phyloP scores from a whole-genome alignment of 1,140 invertebrate genomes.

The Camponotus floridanus region DNA sequence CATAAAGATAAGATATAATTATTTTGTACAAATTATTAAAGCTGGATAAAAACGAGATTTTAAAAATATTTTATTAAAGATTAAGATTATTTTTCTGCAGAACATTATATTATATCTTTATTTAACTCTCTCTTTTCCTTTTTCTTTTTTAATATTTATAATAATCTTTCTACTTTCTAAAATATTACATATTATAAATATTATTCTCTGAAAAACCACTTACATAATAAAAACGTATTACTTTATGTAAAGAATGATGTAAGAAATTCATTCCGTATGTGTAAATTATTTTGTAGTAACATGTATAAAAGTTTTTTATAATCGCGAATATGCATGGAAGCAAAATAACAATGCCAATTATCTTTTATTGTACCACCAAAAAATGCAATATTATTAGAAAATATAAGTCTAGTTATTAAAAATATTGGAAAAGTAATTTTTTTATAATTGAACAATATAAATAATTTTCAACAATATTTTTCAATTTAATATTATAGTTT shows the following conservation, averaged over 20 bases:
- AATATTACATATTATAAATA: constrained; percentile 42
- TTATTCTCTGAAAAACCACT: constrained; percentile 37
- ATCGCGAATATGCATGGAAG: constrained; percentile 13
- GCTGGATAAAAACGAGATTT: background rate
- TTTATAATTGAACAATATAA: background rate
- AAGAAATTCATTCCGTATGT: constrained; percentile 33
- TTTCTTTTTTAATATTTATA: constrained; percentile 41
- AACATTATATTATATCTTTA: constrained; percentile 17
- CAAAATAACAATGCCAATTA: background rate
- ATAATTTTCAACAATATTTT: background rate
- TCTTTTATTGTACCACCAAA: background rate
- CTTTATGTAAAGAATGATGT: constrained; percentile 31
- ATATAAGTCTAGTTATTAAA: background rate
- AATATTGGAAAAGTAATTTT: background rate
- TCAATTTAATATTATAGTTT: background rate
- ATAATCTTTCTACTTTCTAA: background rate
- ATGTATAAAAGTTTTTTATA: constrained; percentile 18
- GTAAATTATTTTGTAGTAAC: constrained; percentile 1
- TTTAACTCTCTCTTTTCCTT: no score
- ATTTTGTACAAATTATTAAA: background rate
- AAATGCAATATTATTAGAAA: background rate
- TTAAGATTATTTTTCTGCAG: background rate
- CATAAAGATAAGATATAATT: background rate
- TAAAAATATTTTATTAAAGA: constrained; percentile 13
- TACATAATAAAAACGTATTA: constrained; percentile 61